Evolutionary conservation across 1,140 invertebrate genomes (phyloP), one percentile per base, ranked within the genome.

Genomic region (Drosophila littoralis): DNA sequence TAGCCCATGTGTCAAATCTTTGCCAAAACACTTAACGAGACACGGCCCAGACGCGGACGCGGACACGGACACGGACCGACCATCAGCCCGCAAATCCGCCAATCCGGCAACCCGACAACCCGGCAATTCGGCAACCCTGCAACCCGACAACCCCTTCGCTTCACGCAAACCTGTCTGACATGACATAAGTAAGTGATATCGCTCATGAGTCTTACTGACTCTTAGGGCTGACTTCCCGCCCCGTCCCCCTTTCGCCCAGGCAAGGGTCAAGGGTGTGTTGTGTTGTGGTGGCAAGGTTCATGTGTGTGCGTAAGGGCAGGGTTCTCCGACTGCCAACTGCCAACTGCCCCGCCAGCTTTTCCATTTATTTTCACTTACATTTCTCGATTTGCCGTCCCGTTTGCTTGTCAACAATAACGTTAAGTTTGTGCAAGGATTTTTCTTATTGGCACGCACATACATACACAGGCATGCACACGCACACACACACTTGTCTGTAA

Each of bases 131-230:
- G 36, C 38, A 59, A 50, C 46, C 69, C 51, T n/a, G n/a, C 46
- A 71, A 43, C 10, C 36, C 50, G 55, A 36, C 38, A 59, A 50
- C 46, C 69, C 51, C 22, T 28, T 35, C 48, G 13, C 63, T 13
- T 3, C 36, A 33, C 46, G 36, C 51, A 66, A 88, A 88, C 83
- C 79, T 74, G 83, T 86, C 76, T 73, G 72, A 83, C 79, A 74
- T 88, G 76, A 86, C 73, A 72, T 67, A 81, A 82, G 83, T 86
- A 88, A 89, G 84, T 88, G 83, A 88, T 88, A 89, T 65, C 83
- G 65, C 79, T 83, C 80, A 72, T 76, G 81, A 79, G 75, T 78
- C 71, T 61, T 72, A 75, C 78, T n/a, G n/a, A n/a, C n/a, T n/a
- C n/a, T n/a, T n/a, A n/a, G 67, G 61, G 46, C 70, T 63, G 55